Evolutionary conservation across 2,888 invertebrate genomes (phyloP).

Genomic region (Latrodectus elegans): DNA sequence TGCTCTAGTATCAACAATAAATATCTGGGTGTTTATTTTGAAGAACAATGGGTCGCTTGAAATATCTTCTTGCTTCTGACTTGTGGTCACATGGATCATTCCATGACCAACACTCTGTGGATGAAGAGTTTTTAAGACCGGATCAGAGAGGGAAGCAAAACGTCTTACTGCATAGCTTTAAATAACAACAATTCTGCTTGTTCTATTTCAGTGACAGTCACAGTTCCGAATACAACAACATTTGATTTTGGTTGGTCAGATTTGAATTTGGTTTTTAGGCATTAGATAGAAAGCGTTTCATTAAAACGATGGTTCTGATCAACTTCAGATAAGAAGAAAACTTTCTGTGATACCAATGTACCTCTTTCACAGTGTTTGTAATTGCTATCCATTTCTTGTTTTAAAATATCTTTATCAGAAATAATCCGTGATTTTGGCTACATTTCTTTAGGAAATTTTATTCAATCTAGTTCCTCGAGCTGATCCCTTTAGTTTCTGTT

Average conservation of each 20-base stretch:
- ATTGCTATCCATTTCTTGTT: constrained; percentile 1
- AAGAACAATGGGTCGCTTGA: background rate
- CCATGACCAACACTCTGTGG: background rate
- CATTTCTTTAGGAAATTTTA: background rate
- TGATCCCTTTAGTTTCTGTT: background rate
- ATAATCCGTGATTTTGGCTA: constrained; percentile 5
- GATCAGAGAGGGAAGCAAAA: background rate
- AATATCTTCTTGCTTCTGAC: too few species aligned
- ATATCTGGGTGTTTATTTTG: background rate
- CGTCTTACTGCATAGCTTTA: background rate
- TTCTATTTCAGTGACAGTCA: background rate
- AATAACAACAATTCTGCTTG: background rate
- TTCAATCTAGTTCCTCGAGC: background rate
- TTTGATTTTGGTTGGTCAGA: background rate
- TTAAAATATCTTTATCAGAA: background rate
- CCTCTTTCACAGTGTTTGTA: background rate
- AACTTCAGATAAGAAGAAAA: constrained; percentile 1
- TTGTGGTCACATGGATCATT: too few species aligned
- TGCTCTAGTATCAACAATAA: background rate
- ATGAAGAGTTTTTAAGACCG: background rate
- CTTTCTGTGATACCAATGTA: constrained; percentile 1
- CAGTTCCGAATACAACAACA: background rate
- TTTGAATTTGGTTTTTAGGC: background rate
- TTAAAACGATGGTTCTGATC: background rate
- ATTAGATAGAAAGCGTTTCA: background rate